Conservation (phyloP, 2,888 invertebrate species). For the Drosophila melanosoma region DNA sequence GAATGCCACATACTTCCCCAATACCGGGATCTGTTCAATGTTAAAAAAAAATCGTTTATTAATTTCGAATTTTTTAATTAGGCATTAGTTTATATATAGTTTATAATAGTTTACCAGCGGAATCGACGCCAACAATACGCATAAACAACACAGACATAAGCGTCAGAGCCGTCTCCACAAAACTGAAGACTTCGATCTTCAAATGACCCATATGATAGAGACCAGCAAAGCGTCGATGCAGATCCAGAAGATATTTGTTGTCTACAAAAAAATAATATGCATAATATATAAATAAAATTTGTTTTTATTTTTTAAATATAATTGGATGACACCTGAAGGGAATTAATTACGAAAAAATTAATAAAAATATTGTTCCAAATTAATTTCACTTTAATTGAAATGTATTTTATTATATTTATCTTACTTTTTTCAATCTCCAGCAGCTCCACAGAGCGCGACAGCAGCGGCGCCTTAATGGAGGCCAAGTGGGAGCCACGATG, state of each 20-base stretch:
- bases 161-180: slow-evolving; percentile 92
- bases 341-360: neutral
- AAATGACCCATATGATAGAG: slow-evolving; percentile 86
- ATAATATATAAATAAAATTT: neutral
- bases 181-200: slow-evolving; percentile 88
- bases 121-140: slow-evolving; percentile 91
- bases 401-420: slow-evolving; percentile 23
- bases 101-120: slow-evolving; percentile 88
- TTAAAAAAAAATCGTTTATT: neutral
- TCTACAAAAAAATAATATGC: slow-evolving; percentile 85
- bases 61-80: neutral
- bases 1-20: slow-evolving; percentile 90
- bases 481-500: slow-evolving; percentile 93
- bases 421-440: slow-evolving; percentile 92
- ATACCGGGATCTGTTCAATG: slow-evolving; percentile 90
- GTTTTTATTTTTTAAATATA: neutral
- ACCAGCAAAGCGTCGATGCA: slow-evolving; percentile 88
- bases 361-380: neutral
- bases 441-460: slow-evolving; percentile 91
- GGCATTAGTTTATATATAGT: too few species aligned
- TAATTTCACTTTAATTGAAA: neutral
- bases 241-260: slow-evolving; percentile 88
- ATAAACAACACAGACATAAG: slow-evolving; percentile 91
- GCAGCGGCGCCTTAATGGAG: slow-evolving; percentile 89
- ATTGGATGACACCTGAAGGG: neutral